Base-by-base conservation (phyloP, 2,888 invertebrate species). In the Stenodera caucasica region DNA sequence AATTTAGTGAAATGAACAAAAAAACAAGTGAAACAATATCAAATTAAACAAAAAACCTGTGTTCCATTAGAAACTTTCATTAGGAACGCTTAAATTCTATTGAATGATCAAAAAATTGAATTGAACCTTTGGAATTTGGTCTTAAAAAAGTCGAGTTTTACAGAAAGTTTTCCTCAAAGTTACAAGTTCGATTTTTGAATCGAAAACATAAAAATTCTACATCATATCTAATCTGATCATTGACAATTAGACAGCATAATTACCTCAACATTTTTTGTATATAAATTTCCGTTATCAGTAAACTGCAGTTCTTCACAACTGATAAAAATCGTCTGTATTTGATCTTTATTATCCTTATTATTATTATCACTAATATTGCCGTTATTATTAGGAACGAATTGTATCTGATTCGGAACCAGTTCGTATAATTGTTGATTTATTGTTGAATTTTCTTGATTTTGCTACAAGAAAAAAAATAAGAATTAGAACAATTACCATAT, bases 251-350 rank as follows among this genome's bases (percentile, higher is more conserved):
- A 26, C 7, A 9, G n/a, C n/a, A 11, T 18, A 18, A 18, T 40
- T 40, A 40, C 40, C 21, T 40, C 40, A 21, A 18, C 11, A 40
- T 15, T 49, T 33, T 53, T 57, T 9, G 64, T 30, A 51, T 60
- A 58, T 30, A 69, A 30, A 35, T 59, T 60, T 11, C 61, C 53
- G 18, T 49, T 62, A 26, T 66, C 63, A 11, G 57, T 37, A 7
- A 66, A 49, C 29, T 64, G 66, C 32, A 72, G 49, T 32, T 69
- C 70, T 5, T 64, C 63, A 21, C 68, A 58, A 45, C 66, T 70
- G 1, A 72, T 57, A 21, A 65, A 70, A 59, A 70, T 64, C 21
- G 69, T 67, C 21, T 68, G 67, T 30, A 63, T 32, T 11, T 58
- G 45, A 11, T 40, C 40, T 40, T 40, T 40, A 4, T 18, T 18